Percentiles rank a stretch among this genome's conserved stretches.
These are phyloP conservation scores for Carcharodon carcharias DNA, from an alignment of 2,797 vertebrate genomes.

Conservation along the genomic window DNA sequence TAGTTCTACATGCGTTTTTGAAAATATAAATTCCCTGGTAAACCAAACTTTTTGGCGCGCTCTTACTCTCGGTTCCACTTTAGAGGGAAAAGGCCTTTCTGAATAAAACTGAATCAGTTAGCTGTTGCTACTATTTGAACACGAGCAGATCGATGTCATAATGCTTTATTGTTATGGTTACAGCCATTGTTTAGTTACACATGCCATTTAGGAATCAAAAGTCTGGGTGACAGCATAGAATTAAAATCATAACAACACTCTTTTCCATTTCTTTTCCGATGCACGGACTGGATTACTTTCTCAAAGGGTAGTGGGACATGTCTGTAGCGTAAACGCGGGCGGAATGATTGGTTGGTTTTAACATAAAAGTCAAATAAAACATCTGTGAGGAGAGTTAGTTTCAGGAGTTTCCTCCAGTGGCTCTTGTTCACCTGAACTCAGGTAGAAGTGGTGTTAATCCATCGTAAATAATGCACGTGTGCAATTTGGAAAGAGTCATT, in stretches of 20 bases:
- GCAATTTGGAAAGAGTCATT: background rate
- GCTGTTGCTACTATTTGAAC: background rate
- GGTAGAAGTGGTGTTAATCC: background rate
- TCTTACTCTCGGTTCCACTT: background rate
- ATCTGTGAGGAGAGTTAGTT: background rate
- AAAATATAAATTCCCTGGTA: background rate
- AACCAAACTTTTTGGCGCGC: background rate
- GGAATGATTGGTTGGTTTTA: background rate
- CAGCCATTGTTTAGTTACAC: slow-evolving; percentile 32
- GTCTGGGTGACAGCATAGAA: slow-evolving; percentile 24
- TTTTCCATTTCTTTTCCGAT: background rate
- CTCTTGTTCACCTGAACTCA: background rate
- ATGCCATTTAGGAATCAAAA: slow-evolving; percentile 30
- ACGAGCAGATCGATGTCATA: background rate
- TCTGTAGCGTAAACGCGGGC: background rate
- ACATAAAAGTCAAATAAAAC: background rate
- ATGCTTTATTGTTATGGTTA: slow-evolving; percentile 32
- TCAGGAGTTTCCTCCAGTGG: background rate
- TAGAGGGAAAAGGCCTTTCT: background rate
- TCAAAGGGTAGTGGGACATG: background rate
- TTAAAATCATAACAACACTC: slow-evolving; percentile 18
- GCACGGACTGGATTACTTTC: background rate
- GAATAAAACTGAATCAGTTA: background rate
- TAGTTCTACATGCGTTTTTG: background rate
- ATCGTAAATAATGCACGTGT: background rate